Percentiles rank a stretch among this genome's conserved stretches.
These are phyloP conservation scores for Onychostoma macrolepis DNA, from an alignment of 2,113 vertebrate genomes.

Conservation along the genomic window DNA sequence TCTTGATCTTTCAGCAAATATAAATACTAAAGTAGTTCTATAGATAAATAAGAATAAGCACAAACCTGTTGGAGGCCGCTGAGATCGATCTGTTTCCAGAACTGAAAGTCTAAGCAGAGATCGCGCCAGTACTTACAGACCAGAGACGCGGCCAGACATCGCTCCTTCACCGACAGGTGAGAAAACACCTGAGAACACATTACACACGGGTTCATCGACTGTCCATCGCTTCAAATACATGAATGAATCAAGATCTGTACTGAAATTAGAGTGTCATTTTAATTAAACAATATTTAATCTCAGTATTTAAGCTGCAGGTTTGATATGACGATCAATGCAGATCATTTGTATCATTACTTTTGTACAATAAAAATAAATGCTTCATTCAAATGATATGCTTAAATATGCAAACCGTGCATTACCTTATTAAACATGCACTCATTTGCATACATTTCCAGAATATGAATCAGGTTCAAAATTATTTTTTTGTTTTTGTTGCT, in stretches of 20 bases:
- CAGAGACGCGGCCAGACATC: slow-evolving; percentile 92
- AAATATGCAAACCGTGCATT: too few relatives aligned
- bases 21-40: background rate
- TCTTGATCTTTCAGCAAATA: too few relatives aligned
- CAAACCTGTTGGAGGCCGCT: slow-evolving; percentile 96
- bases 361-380: too few relatives aligned
- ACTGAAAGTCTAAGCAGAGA: slow-evolving; percentile 97
- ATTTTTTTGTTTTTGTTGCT: background rate
- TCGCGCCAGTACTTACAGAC: slow-evolving; percentile 99
- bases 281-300: too few relatives aligned
- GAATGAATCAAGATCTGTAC: background rate
- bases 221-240: background rate
- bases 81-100: slow-evolving; percentile 98
- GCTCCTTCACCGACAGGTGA: slow-evolving; percentile 93
- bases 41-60: background rate
- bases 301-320: too few relatives aligned
- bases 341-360: too few relatives aligned
- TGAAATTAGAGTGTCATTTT: background rate
- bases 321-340: too few relatives aligned
- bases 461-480: background rate
- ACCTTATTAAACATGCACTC: background rate
- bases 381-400: too few relatives aligned
- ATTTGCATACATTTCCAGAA: background rate
- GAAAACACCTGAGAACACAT: slow-evolving; percentile 87
- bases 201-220: background rate